phyloP scores from a whole-genome alignment of 2,113 vertebrate genomes.

The Oreochromis tanganicae region DNA sequence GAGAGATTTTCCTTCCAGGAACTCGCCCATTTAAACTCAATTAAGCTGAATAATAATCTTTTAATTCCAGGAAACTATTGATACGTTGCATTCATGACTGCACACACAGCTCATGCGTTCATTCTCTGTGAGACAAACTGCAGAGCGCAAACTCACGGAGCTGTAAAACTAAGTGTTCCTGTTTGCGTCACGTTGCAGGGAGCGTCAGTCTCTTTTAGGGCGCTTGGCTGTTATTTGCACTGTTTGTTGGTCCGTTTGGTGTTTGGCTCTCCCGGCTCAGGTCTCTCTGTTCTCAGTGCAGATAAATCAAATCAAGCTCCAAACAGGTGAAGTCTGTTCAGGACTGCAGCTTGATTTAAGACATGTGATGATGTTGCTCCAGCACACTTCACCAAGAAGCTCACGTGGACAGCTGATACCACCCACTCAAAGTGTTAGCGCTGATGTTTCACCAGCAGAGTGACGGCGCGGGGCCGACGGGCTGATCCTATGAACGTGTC shows the following conservation, averaged over 20 bases:
- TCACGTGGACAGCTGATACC: not conserved
- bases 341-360: not conserved
- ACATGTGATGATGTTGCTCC: not conserved
- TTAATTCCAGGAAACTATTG: not conserved
- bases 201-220: not conserved
- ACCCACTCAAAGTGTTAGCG: not conserved
- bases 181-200: not conserved
- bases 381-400: not conserved
- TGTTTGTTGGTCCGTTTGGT: not conserved
- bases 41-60: not conserved
- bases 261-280: not conserved
- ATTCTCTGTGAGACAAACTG: not conserved
- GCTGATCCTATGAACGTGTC: not conserved
- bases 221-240: not conserved
- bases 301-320: not conserved
- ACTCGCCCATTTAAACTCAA: not conserved
- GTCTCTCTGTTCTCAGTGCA: not conserved
- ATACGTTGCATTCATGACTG: not conserved
- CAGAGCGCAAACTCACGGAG: not conserved
- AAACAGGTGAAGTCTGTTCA: not conserved
- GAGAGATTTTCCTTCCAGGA: not conserved
- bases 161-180: not conserved
- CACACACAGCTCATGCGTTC: not conserved
- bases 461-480: accelerated
- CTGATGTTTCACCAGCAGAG: not conserved